phyloP scores from a whole-genome alignment of 2,888 invertebrate genomes.

The Philaethria dido region DNA sequence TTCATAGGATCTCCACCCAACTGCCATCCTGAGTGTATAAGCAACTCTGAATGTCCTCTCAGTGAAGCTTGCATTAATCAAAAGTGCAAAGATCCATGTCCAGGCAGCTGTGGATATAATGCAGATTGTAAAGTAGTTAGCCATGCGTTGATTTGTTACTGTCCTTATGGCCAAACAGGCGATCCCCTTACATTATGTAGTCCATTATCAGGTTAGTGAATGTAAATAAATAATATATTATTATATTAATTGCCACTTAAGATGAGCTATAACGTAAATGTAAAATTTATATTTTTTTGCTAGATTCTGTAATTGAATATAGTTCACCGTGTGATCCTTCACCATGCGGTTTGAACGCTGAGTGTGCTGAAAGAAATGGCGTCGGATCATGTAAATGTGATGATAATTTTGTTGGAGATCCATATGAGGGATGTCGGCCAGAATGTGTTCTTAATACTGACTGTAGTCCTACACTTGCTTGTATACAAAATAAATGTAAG shows the following conservation, averaged over 20 bases:
- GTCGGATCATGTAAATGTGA: conserved; percentile 89
- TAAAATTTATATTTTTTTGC: background rate
- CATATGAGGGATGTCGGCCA: conserved; percentile 88
- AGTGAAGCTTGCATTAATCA: conserved; percentile 87
- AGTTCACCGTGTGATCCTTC: conserved; percentile 86
- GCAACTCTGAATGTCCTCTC: conserved; percentile 86
- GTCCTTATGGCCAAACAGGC: conserved; percentile 85
- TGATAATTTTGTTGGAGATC: conserved; percentile 80
- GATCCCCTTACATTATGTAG: conserved; percentile 85
- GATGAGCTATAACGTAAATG: background rate
- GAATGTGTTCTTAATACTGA: conserved; percentile 93
- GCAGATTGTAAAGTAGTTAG: conserved; percentile 89
- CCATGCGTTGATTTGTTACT: conserved; percentile 87
- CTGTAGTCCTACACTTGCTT: conserved; percentile 88
- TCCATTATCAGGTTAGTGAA: conserved; percentile 66
- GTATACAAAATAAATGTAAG: conserved; percentile 89
- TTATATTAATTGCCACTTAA: too few relatives aligned
- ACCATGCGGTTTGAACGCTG: conserved; percentile 87
- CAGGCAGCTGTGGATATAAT: conserved; percentile 87
- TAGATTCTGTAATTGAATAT: conserved; percentile 70
- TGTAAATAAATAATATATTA: background rate
- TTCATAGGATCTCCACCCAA: conserved; percentile 86
- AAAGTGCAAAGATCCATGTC: conserved; percentile 88
- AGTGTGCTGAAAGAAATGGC: conserved; percentile 85
- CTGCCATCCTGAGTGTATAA: conserved; percentile 87